Percentiles rank a stretch among this genome's conserved stretches.
These are phyloP conservation scores for Anguilla rostrata DNA, from an alignment of 2,113 vertebrate genomes.

Conservation along the genomic window DNA sequence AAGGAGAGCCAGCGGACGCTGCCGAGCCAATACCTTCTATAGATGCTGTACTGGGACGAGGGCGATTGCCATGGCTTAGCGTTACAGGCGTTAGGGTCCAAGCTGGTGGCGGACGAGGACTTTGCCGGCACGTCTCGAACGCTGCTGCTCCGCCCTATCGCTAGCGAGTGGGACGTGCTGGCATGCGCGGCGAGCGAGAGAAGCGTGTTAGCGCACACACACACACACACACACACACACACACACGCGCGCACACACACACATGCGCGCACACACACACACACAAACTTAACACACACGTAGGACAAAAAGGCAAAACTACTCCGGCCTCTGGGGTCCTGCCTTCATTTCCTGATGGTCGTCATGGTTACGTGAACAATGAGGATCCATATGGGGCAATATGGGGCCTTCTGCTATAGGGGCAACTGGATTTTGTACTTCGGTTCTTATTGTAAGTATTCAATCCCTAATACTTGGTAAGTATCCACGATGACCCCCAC, in stretches of 20 bases:
- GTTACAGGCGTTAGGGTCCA: constrained; percentile 78
- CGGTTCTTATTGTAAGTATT: neutral
- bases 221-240: constrained; percentile 49
- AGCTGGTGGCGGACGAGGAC: constrained; percentile 78
- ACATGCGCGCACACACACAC: constrained; percentile 46
- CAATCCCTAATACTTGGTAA: too few species aligned
- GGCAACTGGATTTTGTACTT: neutral
- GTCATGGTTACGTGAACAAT: neutral
- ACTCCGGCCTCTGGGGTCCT: constrained; percentile 27
- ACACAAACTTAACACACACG: constrained; percentile 41
- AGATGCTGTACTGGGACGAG: constrained; percentile 76
- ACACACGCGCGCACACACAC: constrained; percentile 42
- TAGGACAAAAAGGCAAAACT: constrained; percentile 32
- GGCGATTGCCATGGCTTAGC: constrained; percentile 76
- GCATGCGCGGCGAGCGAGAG: constrained; percentile 56
- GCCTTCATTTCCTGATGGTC: neutral
- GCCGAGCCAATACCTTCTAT: constrained; percentile 69
- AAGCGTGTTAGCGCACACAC: constrained; percentile 60
- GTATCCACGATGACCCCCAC: neutral
- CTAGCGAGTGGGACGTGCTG: constrained; percentile 79
- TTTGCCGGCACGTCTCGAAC: constrained; percentile 79
- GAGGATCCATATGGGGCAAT: neutral
- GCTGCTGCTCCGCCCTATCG: constrained; percentile 78
- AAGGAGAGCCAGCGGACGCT: constrained; percentile 45
- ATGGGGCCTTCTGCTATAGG: neutral